Base-by-base conservation (phyloP, 2,888 invertebrate genomes). In the Heliconius charithonia region DNA sequence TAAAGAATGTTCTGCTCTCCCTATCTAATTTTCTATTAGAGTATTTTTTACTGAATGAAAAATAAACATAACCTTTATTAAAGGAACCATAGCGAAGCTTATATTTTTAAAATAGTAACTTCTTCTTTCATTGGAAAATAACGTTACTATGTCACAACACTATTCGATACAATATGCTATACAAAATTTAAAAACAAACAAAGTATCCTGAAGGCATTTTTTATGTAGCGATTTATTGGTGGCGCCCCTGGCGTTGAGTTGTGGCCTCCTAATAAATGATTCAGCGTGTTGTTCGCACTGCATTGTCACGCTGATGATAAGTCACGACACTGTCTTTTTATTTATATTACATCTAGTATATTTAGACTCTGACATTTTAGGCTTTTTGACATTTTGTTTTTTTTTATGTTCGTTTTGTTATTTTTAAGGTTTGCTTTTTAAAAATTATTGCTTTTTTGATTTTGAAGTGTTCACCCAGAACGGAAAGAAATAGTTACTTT, bases 151-250 rank as follows among this genome's bases (percentile, higher is more conserved):
- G 9, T 67, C 37, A 41, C 41, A 13, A 12, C 13, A n/a, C n/a
- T 69, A 25, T 12, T 59, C 76, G 69, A 25, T 32, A 19, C 41
- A 77, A 77, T 73, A 77, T 67, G 37, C 16, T 63, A 63, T 73
- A 72, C 32, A 72, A 70, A 59, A 51, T 75, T 72, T 75, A 62
- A 80, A 76, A 62, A 56, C 37, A 45, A 66, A 65, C 59, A 72
- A 32, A 13, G 65, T 51, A 56, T 70, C 67, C 41, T 72, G 63
- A 51, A 73, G 67, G 75, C 71, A 66, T 78, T 76, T 81, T 78
- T 80, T 80, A 80, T 76, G 78, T 76, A 76, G 80, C 81, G 77
- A 79, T 80, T 80, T 81, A 76, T 80, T 74, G 75, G 76, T 62
- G 59, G 45, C 37, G 80, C 78, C 76, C 69, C 73, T 27, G 73